Evolutionary conservation across 2,888 invertebrate species (phyloP).

Genomic region (Pseudococcus longispinus): DNA sequence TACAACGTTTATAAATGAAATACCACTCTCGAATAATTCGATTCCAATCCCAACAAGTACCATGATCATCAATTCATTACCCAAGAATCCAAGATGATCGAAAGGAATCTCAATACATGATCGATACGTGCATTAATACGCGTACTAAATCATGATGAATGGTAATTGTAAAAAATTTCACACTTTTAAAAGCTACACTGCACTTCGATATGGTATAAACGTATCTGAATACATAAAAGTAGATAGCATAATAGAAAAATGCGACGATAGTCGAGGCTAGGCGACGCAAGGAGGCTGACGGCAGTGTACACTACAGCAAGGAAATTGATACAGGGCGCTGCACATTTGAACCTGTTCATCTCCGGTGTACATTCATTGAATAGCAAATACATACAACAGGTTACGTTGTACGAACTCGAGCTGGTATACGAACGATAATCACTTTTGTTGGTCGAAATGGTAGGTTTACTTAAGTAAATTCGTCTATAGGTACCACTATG

Average conservation of each 20-base stretch:
- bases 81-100: too few species aligned
- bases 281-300: not conserved
- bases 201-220: not conserved
- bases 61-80: not conserved
- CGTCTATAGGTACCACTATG: not conserved
- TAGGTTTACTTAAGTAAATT: constrained; percentile 28
- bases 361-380: not conserved
- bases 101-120: not conserved
- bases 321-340: not conserved
- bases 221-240: not conserved
- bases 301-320: not conserved
- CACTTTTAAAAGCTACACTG: not conserved
- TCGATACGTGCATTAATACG: not conserved
- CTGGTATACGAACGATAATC: not conserved
- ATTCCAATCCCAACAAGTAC: not conserved
- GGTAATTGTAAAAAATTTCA: not conserved
- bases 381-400: constrained; percentile 10
- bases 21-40: not conserved
- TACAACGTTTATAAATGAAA: too few species aligned
- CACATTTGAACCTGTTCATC: constrained; percentile 1
- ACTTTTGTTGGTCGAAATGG: not conserved
- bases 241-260: not conserved
- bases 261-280: not conserved
- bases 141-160: not conserved
- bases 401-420: not conserved